Base-by-base conservation (phyloP, 2,888 invertebrate genomes). In the Stenchaetothrips biformis region DNA sequence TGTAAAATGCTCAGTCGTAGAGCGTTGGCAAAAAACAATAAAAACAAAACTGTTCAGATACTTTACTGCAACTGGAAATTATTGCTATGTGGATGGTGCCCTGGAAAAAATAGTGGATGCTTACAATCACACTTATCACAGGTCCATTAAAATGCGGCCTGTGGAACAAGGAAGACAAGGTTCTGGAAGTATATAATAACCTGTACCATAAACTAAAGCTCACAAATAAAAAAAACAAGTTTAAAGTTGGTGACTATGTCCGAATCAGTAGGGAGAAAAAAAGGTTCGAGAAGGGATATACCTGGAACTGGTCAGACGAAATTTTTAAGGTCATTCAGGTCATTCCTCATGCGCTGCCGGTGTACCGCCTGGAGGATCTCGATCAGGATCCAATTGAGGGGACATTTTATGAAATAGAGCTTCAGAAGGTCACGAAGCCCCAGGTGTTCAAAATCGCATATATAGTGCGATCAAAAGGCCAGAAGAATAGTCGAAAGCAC, bases 1-100 rank as follows among this genome's bases (percentile, higher is more conserved):
- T 59, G 83, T 83, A 8, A 86, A 86, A 82, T 84, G 84, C 0
- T 80, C 83, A 3, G 80, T 86, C 2, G 83, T 84, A 16, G 86
- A 86, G 82, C 79, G 86, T 18, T 85, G 84, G 25, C 82, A 85
- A 80, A 81, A 84, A 78, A 85, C 84, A 7, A 78, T 85, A 18
- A 85, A 84, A 81, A 82, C 82, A 8, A 83, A 81, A 81, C 82
- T 85, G 82, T 85, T 82, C 81, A 82, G 83, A 59, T 85, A 84
- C 79, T 84, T 85, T 67, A 84, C 83, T 6, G 79, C 81, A 48
- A 80, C 81, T 9, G 83, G 83, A 27, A 83, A 82, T 0, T 82
- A 80, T 8, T 80, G 82, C 1, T 86, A 85, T 81, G 81, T 85
- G 9, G 83, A 84, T 80, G 37, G 37, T 37, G 82, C 84, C 6